Conservation (phyloP, 2,888 invertebrate species). For the Arrhopalites spinosus region DNA sequence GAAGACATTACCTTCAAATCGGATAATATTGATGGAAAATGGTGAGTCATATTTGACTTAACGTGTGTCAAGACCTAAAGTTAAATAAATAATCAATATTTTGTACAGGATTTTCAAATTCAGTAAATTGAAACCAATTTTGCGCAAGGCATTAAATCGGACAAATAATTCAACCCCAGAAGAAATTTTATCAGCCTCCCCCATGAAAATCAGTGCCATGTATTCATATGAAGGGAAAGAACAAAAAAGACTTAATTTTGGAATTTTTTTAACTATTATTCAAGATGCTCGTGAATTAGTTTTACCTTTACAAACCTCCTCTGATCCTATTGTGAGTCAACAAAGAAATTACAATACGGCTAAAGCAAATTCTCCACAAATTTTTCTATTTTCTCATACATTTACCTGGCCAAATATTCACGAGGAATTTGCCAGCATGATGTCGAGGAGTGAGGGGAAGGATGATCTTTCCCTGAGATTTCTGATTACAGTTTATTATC, state of each 20-base stretch:
- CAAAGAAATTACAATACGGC: constrained; percentile 35
- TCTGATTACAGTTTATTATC: constrained; percentile 46
- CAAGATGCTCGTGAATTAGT: constrained; percentile 47
- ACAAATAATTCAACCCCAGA: not conserved
- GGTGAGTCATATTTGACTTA: no score
- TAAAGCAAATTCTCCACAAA: constrained; percentile 25
- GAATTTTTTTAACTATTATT: constrained; percentile 41
- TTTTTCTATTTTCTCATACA: constrained; percentile 45
- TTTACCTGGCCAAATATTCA: constrained; percentile 47
- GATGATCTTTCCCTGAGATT: constrained; percentile 40
- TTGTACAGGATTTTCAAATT: constrained; percentile 20
- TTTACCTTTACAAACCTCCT: constrained; percentile 45
- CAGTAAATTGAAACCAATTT: constrained; percentile 4
- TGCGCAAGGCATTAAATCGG: not conserved
- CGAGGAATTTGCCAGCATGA: constrained; percentile 40
- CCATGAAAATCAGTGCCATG: constrained; percentile 42
- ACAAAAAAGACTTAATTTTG: constrained; percentile 43
- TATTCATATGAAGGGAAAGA: constrained; percentile 51
- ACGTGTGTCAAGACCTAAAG: no score
- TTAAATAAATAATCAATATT: no score
- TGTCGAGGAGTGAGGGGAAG: constrained; percentile 12
- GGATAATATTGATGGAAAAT: constrained; percentile 52
- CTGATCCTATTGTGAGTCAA: constrained; percentile 44
- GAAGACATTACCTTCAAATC: constrained; percentile 50
- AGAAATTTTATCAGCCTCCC: not conserved